Conservation (phyloP, 2,888 invertebrate species). For the Netelia melanura region DNA sequence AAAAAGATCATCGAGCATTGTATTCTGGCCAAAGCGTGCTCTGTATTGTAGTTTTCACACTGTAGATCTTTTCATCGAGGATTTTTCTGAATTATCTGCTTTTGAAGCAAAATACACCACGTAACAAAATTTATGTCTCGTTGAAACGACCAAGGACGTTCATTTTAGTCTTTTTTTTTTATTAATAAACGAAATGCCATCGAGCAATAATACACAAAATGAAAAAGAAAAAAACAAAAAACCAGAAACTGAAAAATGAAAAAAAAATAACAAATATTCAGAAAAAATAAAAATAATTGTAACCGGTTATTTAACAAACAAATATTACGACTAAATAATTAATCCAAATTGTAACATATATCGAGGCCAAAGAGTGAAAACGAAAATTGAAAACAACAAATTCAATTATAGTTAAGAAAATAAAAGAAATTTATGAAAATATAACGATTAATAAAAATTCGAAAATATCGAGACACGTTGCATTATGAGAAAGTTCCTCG, state of each 20-base stretch:
- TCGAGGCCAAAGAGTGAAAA: neutral
- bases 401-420: neutral
- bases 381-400: neutral
- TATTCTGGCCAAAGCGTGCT: neutral
- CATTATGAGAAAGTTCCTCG: neutral
- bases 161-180: neutral
- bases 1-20: slow-evolving; percentile 10
- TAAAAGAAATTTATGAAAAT: slow-evolving; percentile 5
- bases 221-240: neutral
- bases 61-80: neutral
- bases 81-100: neutral
- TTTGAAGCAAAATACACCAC: no score
- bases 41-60: neutral
- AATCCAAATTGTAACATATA: neutral
- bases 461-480: slow-evolving; percentile 13
- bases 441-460: slow-evolving; percentile 27
- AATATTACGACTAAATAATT: neutral
- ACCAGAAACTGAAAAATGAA: no score
- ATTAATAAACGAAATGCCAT: neutral
- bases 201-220: neutral
- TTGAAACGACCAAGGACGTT: no score
- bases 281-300: neutral
- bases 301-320: neutral
- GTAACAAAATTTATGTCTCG: no score
- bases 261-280: no score